Base-by-base conservation (phyloP, 2,888 invertebrate genomes). In the Phortica magna region DNA sequence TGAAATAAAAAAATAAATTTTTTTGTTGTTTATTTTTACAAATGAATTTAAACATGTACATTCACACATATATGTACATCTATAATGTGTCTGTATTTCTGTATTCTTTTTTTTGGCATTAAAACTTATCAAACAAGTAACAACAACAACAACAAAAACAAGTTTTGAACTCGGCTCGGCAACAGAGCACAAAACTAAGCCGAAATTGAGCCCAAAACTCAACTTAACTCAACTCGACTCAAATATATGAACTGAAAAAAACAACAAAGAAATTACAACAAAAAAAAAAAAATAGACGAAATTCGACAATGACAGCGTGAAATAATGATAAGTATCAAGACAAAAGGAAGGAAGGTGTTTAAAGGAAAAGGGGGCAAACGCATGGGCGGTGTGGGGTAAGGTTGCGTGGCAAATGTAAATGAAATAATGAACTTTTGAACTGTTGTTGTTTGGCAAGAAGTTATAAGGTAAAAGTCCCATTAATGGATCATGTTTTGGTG, bases 141-240 rank as follows among this genome's bases (percentile, higher is more conserved):
- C 1, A 53, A 53, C 10, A 53, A 53, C 31, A 64, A 64, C 64
- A 64, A 53, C 10, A 53, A 53, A 64, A 64, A 64, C 64, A 64
- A 64, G 64, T 64, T 64, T 39, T 64, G 31, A 64, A 22, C 64
- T 64, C 39, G 31, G 64, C 39, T 31, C 64, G 14, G 64, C 64
- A 31, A 64, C 17, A 59, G 39, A 31, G 31, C 2, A 31, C 31
- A 31, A 31, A 31, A 31, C 64, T 19, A 64, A 64, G 31, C 64
- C 31, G 22, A 39, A 64, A 31, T 64, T 31, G 5, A 31, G 31
- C 31, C 31, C 31, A 31, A 31, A 31, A 31, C 31, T 31, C 31
- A 31, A 31, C 31, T 2, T 31, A 31, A 31, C 31, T 31, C 31
- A 31, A 31, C 31, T 31, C 5, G 31, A 31, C 2, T 31, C 1